Conservation (phyloP, 1,140 invertebrate genomes). For the Drosophila equinoxialis region DNA sequence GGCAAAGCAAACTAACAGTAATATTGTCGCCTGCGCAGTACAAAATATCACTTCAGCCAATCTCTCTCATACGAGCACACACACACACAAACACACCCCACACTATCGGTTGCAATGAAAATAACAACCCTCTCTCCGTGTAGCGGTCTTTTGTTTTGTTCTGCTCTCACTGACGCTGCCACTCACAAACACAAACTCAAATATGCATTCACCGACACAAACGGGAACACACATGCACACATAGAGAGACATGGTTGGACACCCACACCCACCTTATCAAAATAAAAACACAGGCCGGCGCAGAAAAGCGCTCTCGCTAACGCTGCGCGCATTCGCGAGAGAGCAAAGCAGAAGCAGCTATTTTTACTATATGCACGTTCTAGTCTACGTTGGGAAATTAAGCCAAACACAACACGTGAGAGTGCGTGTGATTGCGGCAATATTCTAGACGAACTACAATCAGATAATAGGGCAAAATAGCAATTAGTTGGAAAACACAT, state of each 20-base stretch:
- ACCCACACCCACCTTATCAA: constrained; percentile 24
- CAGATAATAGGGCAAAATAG: background rate
- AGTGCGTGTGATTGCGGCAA: constrained; percentile 18
- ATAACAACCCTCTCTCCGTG: constrained; percentile 60
- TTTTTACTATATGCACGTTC: constrained; percentile 57
- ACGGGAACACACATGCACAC: background rate
- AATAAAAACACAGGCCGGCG: constrained; percentile 29
- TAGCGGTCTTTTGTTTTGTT: constrained; percentile 37
- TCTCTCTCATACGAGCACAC: constrained; percentile 4
- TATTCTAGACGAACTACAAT: constrained; percentile 19
- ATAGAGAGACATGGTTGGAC: background rate
- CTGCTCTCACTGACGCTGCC: background rate
- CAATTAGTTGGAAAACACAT: background rate
- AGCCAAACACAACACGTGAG: constrained; percentile 35
- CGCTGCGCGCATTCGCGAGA: constrained; percentile 73
- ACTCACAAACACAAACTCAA: background rate
- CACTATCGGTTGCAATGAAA: constrained; percentile 10
- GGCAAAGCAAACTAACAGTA: constrained; percentile 49
- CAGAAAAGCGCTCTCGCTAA: constrained; percentile 57
- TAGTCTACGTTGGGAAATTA: constrained; percentile 48
- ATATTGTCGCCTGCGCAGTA: constrained; percentile 75
- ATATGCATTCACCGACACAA: background rate
- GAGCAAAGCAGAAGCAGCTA: constrained; percentile 62
- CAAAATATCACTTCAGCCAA: constrained; percentile 12
- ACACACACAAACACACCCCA: constrained; percentile 24